A percentile compares a stretch with the other conserved stretches of the same genome.
phyloP scores from a whole-genome alignment of 2,797 vertebrate species.

The Mionectes olivaceus region DNA sequence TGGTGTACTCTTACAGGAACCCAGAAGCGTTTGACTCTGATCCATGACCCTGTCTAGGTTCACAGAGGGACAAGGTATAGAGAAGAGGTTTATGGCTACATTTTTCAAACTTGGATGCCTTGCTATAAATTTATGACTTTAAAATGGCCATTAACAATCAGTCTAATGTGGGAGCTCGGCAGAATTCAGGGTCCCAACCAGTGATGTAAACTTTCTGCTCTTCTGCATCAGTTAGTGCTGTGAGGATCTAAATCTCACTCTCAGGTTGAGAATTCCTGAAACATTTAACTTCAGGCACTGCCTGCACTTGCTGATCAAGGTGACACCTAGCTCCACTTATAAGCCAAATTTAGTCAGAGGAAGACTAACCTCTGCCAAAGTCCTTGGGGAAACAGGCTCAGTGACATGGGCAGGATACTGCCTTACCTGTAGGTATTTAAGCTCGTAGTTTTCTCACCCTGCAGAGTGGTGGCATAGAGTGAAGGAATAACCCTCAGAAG shows the following conservation, averaged over 20 bases:
- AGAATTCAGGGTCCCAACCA: neutral
- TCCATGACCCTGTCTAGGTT: neutral
- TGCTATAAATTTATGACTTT: neutral
- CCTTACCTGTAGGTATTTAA: neutral
- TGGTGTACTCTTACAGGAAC: neutral
- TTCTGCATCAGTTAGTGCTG: neutral
- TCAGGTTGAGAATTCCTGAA: neutral
- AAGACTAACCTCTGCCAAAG: neutral
- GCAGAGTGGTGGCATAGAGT: neutral
- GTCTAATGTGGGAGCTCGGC: neutral
- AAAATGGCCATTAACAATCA: neutral
- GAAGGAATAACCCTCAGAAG: neutral
- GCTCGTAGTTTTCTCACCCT: neutral
- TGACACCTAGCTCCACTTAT: neutral
- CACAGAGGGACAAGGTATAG: accelerated
- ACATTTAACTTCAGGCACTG: neutral
- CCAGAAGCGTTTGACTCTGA: neutral
- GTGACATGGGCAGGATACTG: neutral
- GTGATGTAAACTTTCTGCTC: neutral
- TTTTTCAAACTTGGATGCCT: neutral
- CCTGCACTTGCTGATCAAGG: neutral
- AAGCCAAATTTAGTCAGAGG: neutral
- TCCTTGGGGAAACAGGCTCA: neutral
- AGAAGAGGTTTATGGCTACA: neutral
- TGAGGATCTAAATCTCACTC: neutral